These are phyloP conservation scores for Deladenus siricidicola DNA, from an alignment of 2,888 invertebrate species.

Conservation along the genomic window DNA sequence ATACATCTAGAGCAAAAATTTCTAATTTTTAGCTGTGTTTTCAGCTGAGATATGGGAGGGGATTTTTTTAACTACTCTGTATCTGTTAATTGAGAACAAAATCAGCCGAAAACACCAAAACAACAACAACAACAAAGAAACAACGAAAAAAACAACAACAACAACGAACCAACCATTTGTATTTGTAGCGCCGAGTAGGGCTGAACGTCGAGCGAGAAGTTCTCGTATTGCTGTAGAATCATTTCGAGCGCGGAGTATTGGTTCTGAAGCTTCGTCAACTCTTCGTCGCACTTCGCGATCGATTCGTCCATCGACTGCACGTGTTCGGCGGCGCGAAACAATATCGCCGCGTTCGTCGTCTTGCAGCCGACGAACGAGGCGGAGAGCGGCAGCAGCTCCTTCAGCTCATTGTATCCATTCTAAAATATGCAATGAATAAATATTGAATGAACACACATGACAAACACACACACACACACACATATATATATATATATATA, in stretches of 20 bases:
- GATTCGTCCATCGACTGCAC: constrained; percentile 41
- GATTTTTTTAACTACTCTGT: no score
- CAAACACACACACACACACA: no score
- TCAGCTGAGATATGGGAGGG: no score
- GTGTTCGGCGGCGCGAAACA: constrained; percentile 51
- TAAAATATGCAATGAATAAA: constrained; percentile 25
- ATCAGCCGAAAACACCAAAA: no score
- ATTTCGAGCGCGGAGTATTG: constrained; percentile 44
- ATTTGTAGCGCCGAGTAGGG: constrained; percentile 37
- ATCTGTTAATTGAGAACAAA: no score
- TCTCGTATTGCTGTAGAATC: constrained; percentile 51
- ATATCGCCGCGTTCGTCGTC: constrained; percentile 52
- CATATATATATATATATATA: neutral
- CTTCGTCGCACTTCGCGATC: constrained; percentile 34
- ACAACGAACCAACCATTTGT: constrained; percentile 34
- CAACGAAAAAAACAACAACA: constrained; percentile 1
- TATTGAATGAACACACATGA: constrained; percentile 5
- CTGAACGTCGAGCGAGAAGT: constrained; percentile 22
- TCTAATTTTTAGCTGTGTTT: no score
- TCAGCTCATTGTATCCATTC: constrained; percentile 51
- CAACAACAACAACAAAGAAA: neutral
- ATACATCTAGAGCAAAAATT: no score
- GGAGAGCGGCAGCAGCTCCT: constrained; percentile 49
- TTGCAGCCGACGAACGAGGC: constrained; percentile 50
- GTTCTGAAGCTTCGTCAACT: constrained; percentile 29